phyloP scores from a whole-genome alignment of 2,888 invertebrate species.

The Ormyrus pomaceus region DNA sequence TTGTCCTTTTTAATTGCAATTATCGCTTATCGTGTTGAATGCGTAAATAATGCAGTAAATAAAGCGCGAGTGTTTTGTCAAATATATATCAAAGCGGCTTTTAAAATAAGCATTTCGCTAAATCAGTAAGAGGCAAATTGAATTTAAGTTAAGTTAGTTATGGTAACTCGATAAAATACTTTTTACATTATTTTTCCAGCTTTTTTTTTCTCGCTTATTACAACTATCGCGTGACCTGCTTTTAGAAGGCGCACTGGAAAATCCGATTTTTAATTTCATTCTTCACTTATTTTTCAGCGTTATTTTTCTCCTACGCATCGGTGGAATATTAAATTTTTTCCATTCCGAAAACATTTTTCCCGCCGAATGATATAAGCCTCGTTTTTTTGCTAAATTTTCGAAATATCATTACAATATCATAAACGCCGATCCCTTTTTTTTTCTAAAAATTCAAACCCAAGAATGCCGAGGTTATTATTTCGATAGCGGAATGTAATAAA shows the following conservation, averaged over 20 bases:
- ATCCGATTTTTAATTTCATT: background rate
- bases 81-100: slow-evolving; percentile 18
- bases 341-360: too few species aligned
- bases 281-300: too few species aligned
- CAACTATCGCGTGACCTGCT: slow-evolving; percentile 18
- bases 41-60: background rate
- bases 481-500: too few species aligned
- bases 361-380: background rate
- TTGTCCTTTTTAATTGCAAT: too few species aligned
- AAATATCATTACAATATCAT: background rate
- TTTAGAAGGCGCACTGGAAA: background rate
- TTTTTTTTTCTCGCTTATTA: background rate
- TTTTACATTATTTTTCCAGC: slow-evolving; percentile 27
- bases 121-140: slow-evolving; percentile 31
- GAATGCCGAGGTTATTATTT: too few species aligned
- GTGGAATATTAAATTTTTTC: too few species aligned
- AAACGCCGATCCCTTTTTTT: too few species aligned
- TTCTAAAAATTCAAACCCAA: too few species aligned
- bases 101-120: background rate
- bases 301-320: too few species aligned
- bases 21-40: too few species aligned
- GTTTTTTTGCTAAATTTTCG: background rate
- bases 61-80: slow-evolving; percentile 37
- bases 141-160: slow-evolving; percentile 39
- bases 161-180: slow-evolving; percentile 35